Conservation (phyloP, 37 sponge, comb jelly and placozoan genomes). For the Tethya wilhelma region DNA sequence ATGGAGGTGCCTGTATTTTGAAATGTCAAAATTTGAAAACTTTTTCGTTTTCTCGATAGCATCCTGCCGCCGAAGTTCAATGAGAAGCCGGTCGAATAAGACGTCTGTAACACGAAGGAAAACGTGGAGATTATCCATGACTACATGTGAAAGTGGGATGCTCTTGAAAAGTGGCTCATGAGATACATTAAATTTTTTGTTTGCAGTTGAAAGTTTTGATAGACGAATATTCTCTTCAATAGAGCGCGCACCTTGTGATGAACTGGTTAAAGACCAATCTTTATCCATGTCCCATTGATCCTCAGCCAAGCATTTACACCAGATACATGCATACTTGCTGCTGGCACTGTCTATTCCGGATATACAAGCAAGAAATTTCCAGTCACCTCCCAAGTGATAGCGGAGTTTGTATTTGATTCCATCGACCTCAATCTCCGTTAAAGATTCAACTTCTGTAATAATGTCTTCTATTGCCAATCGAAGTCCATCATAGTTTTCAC, state of each 20-base stretch:
- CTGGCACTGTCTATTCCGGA: constrained; percentile 8
- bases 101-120: constrained; percentile 8
- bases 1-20: not conserved
- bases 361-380: constrained; percentile 5
- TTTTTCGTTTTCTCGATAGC: constrained; percentile 5
- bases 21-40: not conserved
- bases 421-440: not conserved
- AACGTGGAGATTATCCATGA: constrained; percentile 19
- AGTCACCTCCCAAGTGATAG: too few relatives aligned
- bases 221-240: constrained; percentile 1
- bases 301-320: constrained; percentile 17
- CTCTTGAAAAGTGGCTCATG: constrained; percentile 1
- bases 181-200: not conserved
- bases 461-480: not conserved
- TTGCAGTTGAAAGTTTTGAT: not conserved
- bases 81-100: constrained; percentile 3
- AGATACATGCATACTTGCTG: constrained; percentile 12
- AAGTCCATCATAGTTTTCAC: constrained; percentile 11
- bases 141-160: not conserved
- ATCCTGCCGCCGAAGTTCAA: not conserved
- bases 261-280: constrained; percentile 11
- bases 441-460: not conserved
- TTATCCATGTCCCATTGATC: not conserved
- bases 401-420: not conserved
- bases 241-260: constrained; percentile 10